These are phyloP conservation scores for Isoperla grammatica DNA, from an alignment of 2,888 invertebrate species.

Conservation along the genomic window DNA sequence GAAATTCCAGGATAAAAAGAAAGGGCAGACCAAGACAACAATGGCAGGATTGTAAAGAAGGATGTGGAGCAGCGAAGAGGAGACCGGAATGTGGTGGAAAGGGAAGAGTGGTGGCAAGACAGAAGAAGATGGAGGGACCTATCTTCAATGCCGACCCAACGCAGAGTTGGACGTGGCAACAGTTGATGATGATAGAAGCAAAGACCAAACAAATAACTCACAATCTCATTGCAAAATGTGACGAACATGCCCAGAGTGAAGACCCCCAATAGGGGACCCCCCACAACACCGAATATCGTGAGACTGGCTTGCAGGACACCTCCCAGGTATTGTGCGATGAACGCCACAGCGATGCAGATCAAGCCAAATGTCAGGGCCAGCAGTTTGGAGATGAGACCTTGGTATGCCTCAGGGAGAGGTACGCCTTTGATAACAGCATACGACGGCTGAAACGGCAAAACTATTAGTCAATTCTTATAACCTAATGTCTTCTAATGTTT, in stretches of 20 bases:
- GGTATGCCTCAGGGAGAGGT: conserved; percentile 22
- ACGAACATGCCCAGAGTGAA: conserved; percentile 84
- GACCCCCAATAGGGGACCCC: conserved; percentile 77
- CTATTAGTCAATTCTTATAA: too few species aligned
- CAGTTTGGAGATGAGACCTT: conserved; percentile 34
- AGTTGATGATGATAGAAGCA: too few species aligned
- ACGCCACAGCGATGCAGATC: conserved; percentile 73
- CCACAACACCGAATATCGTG: conserved; percentile 81
- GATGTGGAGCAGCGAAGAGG: too few species aligned
- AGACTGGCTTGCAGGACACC: conserved; percentile 83
- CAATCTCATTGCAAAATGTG: conserved; percentile 63
- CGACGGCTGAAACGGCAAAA: conserved; percentile 38
- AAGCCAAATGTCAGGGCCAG: conserved; percentile 68
- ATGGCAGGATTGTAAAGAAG: too few species aligned
- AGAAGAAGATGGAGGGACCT: too few species aligned
- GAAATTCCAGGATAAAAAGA: too few species aligned
- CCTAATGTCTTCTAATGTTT: too few species aligned
- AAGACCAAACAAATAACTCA: conserved; percentile 39
- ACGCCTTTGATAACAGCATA: conserved; percentile 31
- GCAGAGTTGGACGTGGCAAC: too few species aligned
- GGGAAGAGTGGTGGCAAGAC: too few species aligned
- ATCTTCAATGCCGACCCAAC: too few species aligned
- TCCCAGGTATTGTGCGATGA: conserved; percentile 73
- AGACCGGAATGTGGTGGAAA: too few species aligned
- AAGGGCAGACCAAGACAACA: too few species aligned